Conservation (phyloP, 2,888 invertebrate species). For the Tanytarsus gracilentus region DNA sequence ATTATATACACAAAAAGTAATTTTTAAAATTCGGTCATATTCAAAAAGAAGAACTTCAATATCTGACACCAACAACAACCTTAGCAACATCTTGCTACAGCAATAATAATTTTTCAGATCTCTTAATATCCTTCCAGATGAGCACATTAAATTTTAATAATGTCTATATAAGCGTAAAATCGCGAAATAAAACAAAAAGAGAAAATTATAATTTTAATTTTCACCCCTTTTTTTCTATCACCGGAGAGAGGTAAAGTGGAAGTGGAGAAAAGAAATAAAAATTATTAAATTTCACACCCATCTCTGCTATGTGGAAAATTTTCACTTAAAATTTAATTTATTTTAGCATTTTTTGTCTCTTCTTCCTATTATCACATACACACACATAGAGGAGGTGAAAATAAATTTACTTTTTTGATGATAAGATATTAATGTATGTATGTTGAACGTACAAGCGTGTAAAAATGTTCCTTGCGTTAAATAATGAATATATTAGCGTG, state of each 20-base stretch:
- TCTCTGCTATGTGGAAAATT: neutral
- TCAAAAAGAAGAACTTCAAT: too few species aligned
- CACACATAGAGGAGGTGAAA: neutral
- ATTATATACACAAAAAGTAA: neutral
- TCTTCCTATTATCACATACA: neutral
- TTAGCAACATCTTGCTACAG: too few species aligned
- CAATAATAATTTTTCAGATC: neutral
- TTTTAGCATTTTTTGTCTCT: neutral
- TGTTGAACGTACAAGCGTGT: neutral
- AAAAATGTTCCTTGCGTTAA: neutral
- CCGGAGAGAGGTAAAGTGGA: neutral
- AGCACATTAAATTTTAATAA: constrained; percentile 13
- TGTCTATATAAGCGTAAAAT: constrained; percentile 13
- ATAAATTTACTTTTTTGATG: neutral
- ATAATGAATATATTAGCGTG: neutral
- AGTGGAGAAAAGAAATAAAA: neutral
- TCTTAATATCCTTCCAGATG: constrained; percentile 12
- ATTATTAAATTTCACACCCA: constrained; percentile 13
- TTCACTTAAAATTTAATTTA: constrained; percentile 15
- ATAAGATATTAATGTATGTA: neutral
- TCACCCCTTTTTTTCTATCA: neutral
- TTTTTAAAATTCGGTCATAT: too few species aligned
- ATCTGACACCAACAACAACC: too few species aligned
- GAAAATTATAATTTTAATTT: constrained; percentile 7
- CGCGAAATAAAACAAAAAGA: constrained; percentile 7